Conservation (phyloP, 2,888 invertebrate genomes). For the Galeruca laticollis region DNA sequence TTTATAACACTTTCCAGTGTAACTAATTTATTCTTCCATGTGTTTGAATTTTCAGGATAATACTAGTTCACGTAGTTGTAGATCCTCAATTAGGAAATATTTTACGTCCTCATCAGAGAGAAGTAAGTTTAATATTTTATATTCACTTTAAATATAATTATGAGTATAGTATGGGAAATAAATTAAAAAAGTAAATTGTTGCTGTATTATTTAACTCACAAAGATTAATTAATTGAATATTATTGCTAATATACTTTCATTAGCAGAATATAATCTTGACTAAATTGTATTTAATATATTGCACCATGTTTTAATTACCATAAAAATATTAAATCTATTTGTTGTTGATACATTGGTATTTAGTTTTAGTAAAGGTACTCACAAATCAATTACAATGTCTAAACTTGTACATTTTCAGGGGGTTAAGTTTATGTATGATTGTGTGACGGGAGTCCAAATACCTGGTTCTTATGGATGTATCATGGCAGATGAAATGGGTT, state of each 20-base stretch:
- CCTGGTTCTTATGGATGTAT: constrained; percentile 93
- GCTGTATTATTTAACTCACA: too few relatives aligned
- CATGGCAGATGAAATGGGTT: constrained; percentile 99
- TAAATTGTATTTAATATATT: too few relatives aligned
- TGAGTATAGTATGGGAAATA: not conserved
- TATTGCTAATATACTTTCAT: too few relatives aligned
- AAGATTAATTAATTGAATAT: too few relatives aligned
- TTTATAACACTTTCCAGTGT: not conserved
- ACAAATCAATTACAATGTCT: not conserved
- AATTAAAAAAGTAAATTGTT: too few relatives aligned
- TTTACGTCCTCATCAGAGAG: constrained; percentile 96
- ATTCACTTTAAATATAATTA: not conserved
- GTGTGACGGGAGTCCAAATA: constrained; percentile 93
- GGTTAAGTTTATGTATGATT: constrained; percentile 99
- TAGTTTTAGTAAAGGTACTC: not conserved
- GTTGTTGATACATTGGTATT: too few relatives aligned
- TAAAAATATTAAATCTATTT: not conserved
- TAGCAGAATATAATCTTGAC: too few relatives aligned
- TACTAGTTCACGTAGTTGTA: constrained; percentile 94
- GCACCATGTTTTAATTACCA: not conserved
- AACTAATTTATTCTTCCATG: not conserved
- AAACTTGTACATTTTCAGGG: constrained; percentile 70
- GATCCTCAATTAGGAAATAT: constrained; percentile 93
- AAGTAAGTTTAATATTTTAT: constrained; percentile 67
- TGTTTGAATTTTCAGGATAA: constrained; percentile 65